Base-by-base conservation (phyloP, 2,113 vertebrate species). In the Trichomycterus rosablanca region DNA sequence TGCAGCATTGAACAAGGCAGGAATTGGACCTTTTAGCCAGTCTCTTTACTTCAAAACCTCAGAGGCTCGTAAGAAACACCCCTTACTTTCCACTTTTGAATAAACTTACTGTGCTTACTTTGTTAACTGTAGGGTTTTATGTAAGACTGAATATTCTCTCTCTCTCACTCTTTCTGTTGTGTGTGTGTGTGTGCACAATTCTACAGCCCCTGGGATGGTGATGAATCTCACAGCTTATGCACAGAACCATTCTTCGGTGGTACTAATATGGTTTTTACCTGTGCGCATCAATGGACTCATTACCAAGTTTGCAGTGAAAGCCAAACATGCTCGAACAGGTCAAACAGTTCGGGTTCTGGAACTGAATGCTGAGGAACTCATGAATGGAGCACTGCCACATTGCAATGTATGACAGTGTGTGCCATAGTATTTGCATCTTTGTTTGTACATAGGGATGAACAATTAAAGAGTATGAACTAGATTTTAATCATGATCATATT, bases 261-360 rank as follows among this genome's bases (percentile, higher is more conserved):
- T 91, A 74, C 79, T 98, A 16, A 92, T 88, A 42, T 98, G 96
- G 96, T 97, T 88, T 80, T 87, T 98, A 70, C 96, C 96, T 7
- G 80, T 75, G 22, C 92, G 91, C 76, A 95, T 93, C 73, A 97
- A 98, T 66, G 96, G 96, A 37, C 97, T 93, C 77, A 97, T 98
- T 78, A 97, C 89, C 34, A 91, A 89, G 78, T 98, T 98, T 79
- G 90, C 91, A 42, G 91, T 98, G 45, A 97, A 92, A 73, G 91
- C 91, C 42, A 98, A 94, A 69, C 87, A 92, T n/a, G 92, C 89
- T 68, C 90, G 93, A 71, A 96, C 88, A 8, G 88, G 90, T 8
- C 81, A 89, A 78, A 78, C 87, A 1, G 89, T 93, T 53, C 92
- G 88, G 44, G 88, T 74, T 34, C 89, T 93, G 67, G 88, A 90